A percentile compares a stretch with the other conserved stretches of the same genome.
phyloP scores from a whole-genome alignment of 2,888 invertebrate species.

The Nephrotoma guestfalica region DNA sequence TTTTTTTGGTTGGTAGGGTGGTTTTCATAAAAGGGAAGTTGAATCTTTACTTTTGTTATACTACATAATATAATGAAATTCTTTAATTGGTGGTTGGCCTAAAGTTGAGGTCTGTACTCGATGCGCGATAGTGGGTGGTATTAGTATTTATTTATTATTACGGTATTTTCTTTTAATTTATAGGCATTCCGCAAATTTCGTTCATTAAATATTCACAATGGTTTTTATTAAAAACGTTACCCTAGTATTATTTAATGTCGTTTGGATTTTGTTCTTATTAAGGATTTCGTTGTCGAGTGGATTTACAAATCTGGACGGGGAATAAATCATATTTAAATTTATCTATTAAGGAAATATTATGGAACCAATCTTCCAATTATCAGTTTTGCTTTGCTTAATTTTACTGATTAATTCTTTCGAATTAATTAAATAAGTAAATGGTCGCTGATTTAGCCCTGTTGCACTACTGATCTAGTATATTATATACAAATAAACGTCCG shows the following conservation, averaged over 20 bases:
- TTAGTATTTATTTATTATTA: background rate
- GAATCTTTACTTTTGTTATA: background rate
- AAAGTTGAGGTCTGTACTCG: background rate
- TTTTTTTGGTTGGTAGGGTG: background rate
- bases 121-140: background rate
- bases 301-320: background rate
- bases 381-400: too few relatives aligned
- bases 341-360: too few relatives aligned
- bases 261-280: background rate
- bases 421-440: too few relatives aligned
- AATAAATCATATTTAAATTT: too few relatives aligned
- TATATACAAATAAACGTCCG: too few relatives aligned
- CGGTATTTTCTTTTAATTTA: background rate
- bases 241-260: background rate
- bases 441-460: too few relatives aligned
- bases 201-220: background rate
- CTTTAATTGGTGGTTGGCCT: background rate
- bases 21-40: background rate
- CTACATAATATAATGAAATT: background rate
- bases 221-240: background rate
- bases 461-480: too few relatives aligned
- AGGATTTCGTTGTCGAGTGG: background rate
- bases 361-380: too few relatives aligned
- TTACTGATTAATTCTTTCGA: too few relatives aligned
- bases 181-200: background rate